phyloP scores from a whole-genome alignment of 30 jellyfish, hydroid and myxozoan species.

The Sanderia malayensis region DNA sequence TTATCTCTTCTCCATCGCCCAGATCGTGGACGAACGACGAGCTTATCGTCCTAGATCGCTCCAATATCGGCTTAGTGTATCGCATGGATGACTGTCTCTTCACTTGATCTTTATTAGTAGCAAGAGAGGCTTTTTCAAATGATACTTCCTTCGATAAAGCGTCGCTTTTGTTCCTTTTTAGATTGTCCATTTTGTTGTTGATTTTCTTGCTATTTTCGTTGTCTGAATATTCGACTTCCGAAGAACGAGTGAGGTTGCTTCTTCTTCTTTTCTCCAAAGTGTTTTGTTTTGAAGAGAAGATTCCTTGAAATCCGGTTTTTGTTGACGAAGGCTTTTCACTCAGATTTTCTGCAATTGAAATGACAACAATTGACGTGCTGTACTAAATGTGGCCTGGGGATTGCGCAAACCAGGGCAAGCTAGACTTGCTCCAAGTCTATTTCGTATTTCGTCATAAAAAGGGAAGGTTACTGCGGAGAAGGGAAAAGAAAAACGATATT shows the following conservation, averaged over 20 bases:
- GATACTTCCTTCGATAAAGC: conserved; percentile 15
- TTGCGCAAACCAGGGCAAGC: too few species aligned
- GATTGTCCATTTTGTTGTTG: neutral
- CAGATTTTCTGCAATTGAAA: neutral
- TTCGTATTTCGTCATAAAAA: too few species aligned
- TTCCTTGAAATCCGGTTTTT: conserved; percentile 23
- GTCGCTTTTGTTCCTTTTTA: neutral
- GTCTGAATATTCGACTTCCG: neutral
- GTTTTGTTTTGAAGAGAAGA: conserved; percentile 36
- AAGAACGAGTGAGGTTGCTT: neutral
- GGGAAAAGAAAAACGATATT: too few species aligned
- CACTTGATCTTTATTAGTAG: conserved; percentile 14
- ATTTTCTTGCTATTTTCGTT: neutral
- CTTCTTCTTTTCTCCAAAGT: conserved; percentile 17
- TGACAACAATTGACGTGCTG: too few species aligned
- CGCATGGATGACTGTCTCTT: conserved; percentile 58
- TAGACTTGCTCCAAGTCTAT: too few species aligned
- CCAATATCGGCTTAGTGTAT: conserved; percentile 78
- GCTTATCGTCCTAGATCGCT: conserved; percentile 90
- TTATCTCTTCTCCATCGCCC: conserved; percentile 86
- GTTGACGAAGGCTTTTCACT: neutral
- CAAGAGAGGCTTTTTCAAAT: conserved; percentile 29
- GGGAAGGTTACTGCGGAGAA: too few species aligned
- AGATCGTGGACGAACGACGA: conserved; percentile 79
- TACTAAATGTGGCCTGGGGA: too few species aligned